phyloP scores from a whole-genome alignment of 2,113 vertebrate species.

The Mugil cephalus region DNA sequence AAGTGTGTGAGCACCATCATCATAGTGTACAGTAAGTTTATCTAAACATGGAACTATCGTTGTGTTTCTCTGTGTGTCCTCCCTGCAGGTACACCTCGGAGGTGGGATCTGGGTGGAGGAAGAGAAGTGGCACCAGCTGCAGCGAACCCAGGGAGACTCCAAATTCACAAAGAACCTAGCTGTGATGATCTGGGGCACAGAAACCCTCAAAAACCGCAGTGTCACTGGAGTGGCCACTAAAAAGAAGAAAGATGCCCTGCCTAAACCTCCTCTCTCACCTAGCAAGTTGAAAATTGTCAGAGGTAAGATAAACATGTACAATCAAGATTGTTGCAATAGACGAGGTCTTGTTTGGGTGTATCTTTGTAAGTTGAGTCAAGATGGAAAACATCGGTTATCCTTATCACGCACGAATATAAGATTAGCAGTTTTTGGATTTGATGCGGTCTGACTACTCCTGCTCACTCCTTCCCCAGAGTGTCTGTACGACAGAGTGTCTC shows the following conservation, averaged over 20 bases:
- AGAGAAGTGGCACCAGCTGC: slow-evolving; percentile 99
- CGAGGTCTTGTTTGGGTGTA: not conserved
- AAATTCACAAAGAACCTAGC: slow-evolving; percentile 99
- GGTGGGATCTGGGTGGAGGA: slow-evolving; percentile 99
- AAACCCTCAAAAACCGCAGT: slow-evolving; percentile 98
- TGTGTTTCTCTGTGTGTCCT: too few species aligned
- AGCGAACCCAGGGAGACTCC: slow-evolving; percentile 98
- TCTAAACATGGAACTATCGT: too few species aligned
- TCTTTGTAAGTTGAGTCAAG: slow-evolving; percentile 4
- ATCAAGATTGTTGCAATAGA: not conserved
- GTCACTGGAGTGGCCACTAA: slow-evolving; percentile 99
- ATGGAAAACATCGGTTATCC: slow-evolving; percentile 9
- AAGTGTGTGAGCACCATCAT: too few species aligned
- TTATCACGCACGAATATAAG: slow-evolving; percentile 4
- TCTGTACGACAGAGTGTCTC: slow-evolving; percentile 98
- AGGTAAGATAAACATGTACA: slow-evolving; percentile 83
- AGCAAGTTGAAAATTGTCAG: slow-evolving; percentile 99
- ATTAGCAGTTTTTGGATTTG: slow-evolving; percentile 5
- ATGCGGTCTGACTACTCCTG: slow-evolving; percentile 54
- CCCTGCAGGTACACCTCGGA: slow-evolving; percentile 93
- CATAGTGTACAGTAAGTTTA: too few species aligned
- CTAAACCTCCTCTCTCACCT: slow-evolving; percentile 97
- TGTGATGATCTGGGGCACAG: slow-evolving; percentile 99
- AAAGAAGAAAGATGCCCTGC: slow-evolving; percentile 99
- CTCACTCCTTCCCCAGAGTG: slow-evolving; percentile 88